phyloP scores from a whole-genome alignment of 2,888 invertebrate genomes.

The Azorinus chamasolen region DNA sequence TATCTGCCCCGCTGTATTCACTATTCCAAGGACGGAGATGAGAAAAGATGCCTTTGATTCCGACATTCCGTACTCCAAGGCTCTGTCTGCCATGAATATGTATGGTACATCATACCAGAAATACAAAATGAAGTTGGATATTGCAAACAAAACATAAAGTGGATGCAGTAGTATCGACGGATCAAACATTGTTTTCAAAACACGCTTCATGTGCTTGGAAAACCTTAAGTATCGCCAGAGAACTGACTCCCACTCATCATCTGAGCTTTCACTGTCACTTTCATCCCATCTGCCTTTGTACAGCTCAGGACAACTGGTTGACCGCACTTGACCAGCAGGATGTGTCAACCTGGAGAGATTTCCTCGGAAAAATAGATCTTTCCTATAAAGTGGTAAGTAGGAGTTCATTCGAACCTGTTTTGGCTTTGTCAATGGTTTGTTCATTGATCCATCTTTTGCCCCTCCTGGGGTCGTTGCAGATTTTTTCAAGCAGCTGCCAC shows the following conservation, averaged over 20 bases:
- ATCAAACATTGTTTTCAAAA: slow-evolving; percentile 81
- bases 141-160: slow-evolving; percentile 88
- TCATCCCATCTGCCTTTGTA: slow-evolving; percentile 64
- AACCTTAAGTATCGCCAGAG: slow-evolving; percentile 59
- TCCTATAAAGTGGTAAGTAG: slow-evolving; percentile 80
- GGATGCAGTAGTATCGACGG: slow-evolving; percentile 78
- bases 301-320: slow-evolving; percentile 96
- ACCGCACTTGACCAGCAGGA: slow-evolving; percentile 83
- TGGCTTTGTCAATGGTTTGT: slow-evolving; percentile 36
- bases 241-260: slow-evolving; percentile 63
- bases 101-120: slow-evolving; percentile 97
- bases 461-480: slow-evolving; percentile 10
- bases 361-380: slow-evolving; percentile 85
- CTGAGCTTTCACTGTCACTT: slow-evolving; percentile 64
- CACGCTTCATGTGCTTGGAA: slow-evolving; percentile 73
- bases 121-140: slow-evolving; percentile 93
- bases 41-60: slow-evolving; percentile 89
- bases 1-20: slow-evolving; percentile 93
- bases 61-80: slow-evolving; percentile 88
- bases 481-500: slow-evolving; percentile 59
- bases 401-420: slow-evolving; percentile 52
- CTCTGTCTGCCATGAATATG: slow-evolving; percentile 95
- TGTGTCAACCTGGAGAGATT: slow-evolving; percentile 70
- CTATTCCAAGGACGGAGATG: slow-evolving; percentile 91
- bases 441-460: not conserved